A percentile compares a stretch with the other conserved stretches of the same genome.
Evolutionary conservation across 1,140 invertebrate species (phyloP).

Genomic region (Paracyclopina nana): DNA sequence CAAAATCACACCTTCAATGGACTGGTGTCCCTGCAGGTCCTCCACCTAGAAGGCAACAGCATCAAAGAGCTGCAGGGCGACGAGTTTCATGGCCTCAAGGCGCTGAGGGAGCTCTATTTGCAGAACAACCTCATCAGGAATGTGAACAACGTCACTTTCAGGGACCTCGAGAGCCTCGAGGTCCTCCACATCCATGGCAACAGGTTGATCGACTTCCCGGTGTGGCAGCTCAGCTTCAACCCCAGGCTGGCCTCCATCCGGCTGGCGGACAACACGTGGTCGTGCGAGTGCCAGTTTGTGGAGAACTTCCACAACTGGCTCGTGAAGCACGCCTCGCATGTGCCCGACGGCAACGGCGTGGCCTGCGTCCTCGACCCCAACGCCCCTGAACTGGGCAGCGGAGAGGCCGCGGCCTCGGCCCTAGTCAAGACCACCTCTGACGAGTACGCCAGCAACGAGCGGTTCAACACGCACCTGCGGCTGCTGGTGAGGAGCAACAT

Average conservation of each 20-base stretch:
- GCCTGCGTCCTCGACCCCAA: conserved; percentile 21
- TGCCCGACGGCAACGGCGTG: conserved; percentile 34
- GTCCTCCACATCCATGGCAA: conserved; percentile 54
- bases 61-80: conserved; percentile 49
- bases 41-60: conserved; percentile 61
- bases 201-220: conserved; percentile 42
- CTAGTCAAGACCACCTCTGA: neutral
- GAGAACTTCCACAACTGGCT: conserved; percentile 56
- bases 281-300: conserved; percentile 60
- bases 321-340: conserved; percentile 35
- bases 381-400: neutral
- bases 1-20: conserved; percentile 79
- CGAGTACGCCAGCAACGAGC: neutral
- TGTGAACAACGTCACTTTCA: conserved; percentile 55
- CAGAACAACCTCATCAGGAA: conserved; percentile 56
- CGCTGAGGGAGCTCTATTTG: conserved; percentile 59
- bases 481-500: neutral
- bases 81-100: conserved; percentile 53
- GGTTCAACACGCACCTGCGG: neutral
- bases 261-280: conserved; percentile 58
- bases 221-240: conserved; percentile 46
- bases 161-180: conserved; percentile 40
- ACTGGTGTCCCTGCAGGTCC: conserved; percentile 42
- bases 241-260: conserved; percentile 42
- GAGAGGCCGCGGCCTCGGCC: neutral